Base-by-base conservation (phyloP, 2,113 vertebrate species). In the Nannobrachium achirus region DNA sequence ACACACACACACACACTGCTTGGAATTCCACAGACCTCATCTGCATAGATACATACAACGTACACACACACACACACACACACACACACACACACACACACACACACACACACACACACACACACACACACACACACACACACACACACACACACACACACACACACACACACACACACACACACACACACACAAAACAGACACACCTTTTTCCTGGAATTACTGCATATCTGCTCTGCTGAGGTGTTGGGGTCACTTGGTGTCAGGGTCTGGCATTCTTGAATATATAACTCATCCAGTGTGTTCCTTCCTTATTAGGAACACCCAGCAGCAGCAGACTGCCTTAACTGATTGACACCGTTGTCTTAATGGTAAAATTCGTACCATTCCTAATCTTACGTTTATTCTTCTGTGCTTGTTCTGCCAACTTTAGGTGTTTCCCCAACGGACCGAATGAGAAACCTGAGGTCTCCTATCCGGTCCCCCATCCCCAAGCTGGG, bases 401-500 rank as follows among this genome's bases (percentile, higher is more conserved):
- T 49, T 42, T 57, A 8, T 71, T 64, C 60, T 70, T 60, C 63
- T 67, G 15, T 78, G 3, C 0, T 57, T 62, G 2, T 90, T 51
- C 48, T 56, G 3, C 67, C 69, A 9, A 69, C 71, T 67, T 15
- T 80, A 99, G 97, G 95, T 83, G 92, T 86, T 64, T 93, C 91
- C 8, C 91, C 91, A 0, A 89, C 84, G 0, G 97, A 89, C 79
- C 89, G 83, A 66, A 90, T 80, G 82, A 94, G 95, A 16, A 93
- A 80, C 84, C 55, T 96, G 71, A 95, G 95, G 82, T 92, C 92
- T 41, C 92, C 92, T 0, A 66, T 93, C 58, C 77, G 86, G 10
- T 93, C 96, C 49, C 89, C 95, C 0, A 89, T 94, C 63, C 83
- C 94, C 20, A 97, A 95, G 83, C 87, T 98, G 14, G 92, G 94